phyloP scores from a whole-genome alignment of 1,140 invertebrate species.

The Whitmania pigra region DNA sequence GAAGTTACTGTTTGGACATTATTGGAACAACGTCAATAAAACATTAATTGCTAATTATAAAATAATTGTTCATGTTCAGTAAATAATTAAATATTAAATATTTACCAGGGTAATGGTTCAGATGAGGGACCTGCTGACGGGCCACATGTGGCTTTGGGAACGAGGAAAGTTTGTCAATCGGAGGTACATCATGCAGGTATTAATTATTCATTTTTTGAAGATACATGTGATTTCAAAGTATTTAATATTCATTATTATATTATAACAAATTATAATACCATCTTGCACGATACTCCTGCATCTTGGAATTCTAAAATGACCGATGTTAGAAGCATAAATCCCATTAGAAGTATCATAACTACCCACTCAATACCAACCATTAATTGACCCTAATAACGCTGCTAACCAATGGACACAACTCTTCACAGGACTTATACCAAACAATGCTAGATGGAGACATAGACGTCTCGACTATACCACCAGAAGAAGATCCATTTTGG shows the following conservation, averaged over 20 bases:
- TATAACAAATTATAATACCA: too few species aligned
- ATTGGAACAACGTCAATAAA: too few species aligned
- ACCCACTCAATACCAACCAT: neutral
- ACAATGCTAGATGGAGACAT: constrained; percentile 40
- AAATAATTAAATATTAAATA: neutral
- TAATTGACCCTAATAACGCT: neutral
- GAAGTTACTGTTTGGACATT: too few species aligned
- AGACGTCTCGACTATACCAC: constrained; percentile 31
- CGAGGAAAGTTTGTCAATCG: constrained; percentile 43
- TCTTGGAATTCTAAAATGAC: too few species aligned
- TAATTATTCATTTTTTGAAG: too few species aligned
- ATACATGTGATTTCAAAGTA: neutral
- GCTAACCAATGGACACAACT: too few species aligned
- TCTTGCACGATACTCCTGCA: too few species aligned
- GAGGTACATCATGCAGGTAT: constrained; percentile 41
- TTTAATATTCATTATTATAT: constrained; percentile 11
- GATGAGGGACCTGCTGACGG: constrained; percentile 42
- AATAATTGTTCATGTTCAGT: neutral
- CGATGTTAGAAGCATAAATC: too few species aligned
- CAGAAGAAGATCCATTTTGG: constrained; percentile 44
- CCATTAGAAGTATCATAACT: too few species aligned
- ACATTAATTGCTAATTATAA: too few species aligned
- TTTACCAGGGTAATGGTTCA: constrained; percentile 42
- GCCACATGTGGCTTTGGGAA: constrained; percentile 43
- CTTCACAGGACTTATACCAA: constrained; percentile 41